Evolutionary conservation across 2,888 invertebrate genomes (phyloP), one percentile per base, ranked within the genome.

Genomic region (Alentia gelatinosa): DNA sequence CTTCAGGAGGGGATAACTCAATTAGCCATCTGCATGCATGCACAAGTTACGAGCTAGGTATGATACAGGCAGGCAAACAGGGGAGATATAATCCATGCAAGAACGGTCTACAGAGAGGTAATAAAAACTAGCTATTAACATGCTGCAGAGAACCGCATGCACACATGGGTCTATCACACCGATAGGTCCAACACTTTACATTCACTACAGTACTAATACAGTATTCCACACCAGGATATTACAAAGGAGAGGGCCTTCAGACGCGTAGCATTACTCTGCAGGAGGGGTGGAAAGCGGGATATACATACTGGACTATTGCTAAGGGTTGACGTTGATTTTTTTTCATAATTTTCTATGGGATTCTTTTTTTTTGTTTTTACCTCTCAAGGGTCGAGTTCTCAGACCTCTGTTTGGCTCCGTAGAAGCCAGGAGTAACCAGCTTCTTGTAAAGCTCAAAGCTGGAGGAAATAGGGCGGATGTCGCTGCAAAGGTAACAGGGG

Each of bases 361-460:
- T 5, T 74, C 4, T n/a, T 74, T n/a, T n/a, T n/a, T n/a, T n/a
- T n/a, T n/a, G n/a, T n/a, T n/a, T n/a, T 90, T 90, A 90, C 90
- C 90, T 90, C 79, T 90, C 79, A 9, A 63, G 79, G 40, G 50
- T 30, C n/a, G 79, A 30, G 75, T 12, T 35, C 5, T 90, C 90
- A 56, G 35, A 33, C 30, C 26, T 89, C 92, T 92, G 89, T 50
- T 91, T 91, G 30, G 91, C 83, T n/a, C 94, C 94, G 91, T 94
- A 95, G 92, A 94, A 93, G 37, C 94, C 94, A 37, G 95, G 94
- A 0, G 94, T 94, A 56, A 95, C 95, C 84, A 95, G 92, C 91
- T 94, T 94, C 93, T 94, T 94, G 92, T 95, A 95, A 0, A 94
- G 91, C 30, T 94, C 93, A 93, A 95, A 95, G 86, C 93, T 84